Percentiles rank a stretch among this genome's conserved stretches.
Evolutionary conservation across 2,113 vertebrate species (phyloP).

Genomic region (Raja brachyura): DNA sequence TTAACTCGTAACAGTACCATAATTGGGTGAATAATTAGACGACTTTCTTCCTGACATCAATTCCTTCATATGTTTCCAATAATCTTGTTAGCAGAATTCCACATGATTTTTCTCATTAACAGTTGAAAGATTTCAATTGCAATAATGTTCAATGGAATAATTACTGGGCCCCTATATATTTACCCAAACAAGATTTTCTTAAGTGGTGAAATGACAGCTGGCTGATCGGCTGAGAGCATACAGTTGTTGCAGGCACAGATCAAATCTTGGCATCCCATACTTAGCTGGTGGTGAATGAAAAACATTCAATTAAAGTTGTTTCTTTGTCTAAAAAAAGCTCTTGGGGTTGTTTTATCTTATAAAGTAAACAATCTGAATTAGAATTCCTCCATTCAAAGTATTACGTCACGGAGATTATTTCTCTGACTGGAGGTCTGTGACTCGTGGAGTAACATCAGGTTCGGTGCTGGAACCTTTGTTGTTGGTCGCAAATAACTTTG

Average conservation of each 20-base stretch:
- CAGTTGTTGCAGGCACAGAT: slow-evolving; percentile 26
- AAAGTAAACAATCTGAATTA: slow-evolving; percentile 21
- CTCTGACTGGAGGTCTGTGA: too few species aligned
- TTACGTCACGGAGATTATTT: neutral
- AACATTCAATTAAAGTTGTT: slow-evolving; percentile 7
- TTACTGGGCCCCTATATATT: slow-evolving; percentile 15
- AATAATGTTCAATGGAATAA: slow-evolving; percentile 33
- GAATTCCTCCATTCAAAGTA: neutral
- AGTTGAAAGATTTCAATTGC: slow-evolving; percentile 34
- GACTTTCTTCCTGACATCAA: neutral
- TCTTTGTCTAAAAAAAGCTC: neutral
- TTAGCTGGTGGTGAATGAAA: neutral
- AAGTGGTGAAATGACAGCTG: slow-evolving; percentile 27
- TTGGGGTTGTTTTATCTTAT: neutral
- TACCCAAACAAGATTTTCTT: slow-evolving; percentile 22
- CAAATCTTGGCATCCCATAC: neutral
- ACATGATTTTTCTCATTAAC: slow-evolving; percentile 33
- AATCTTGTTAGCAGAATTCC: slow-evolving; percentile 23
- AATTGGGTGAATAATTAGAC: slow-evolving; percentile 34
- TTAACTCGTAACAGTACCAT: slow-evolving; percentile 27
- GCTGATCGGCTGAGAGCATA: slow-evolving; percentile 30
- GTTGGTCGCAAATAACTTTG: too few species aligned
- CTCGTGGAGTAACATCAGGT: too few species aligned
- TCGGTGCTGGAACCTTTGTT: too few species aligned
- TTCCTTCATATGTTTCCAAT: slow-evolving; percentile 25